Evolutionary conservation across 2,797 vertebrate species (phyloP).

Genomic region (Lacerta bilineata): DNA sequence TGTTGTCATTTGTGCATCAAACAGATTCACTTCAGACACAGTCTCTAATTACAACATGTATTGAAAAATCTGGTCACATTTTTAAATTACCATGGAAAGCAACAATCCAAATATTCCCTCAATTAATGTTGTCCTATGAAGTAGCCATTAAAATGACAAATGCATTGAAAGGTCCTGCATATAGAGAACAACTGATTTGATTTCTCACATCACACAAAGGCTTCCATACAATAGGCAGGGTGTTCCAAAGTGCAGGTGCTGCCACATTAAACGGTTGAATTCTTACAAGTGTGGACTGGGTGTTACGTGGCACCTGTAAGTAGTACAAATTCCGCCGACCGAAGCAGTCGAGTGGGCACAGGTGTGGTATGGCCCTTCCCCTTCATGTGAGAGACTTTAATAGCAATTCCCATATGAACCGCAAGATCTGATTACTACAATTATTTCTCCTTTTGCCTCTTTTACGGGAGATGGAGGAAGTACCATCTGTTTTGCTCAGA

Average conservation of each 20-base stretch:
- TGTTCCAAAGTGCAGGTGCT: too few relatives aligned
- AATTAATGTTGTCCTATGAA: conserved; percentile 27
- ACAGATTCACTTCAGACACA: conserved; percentile 3
- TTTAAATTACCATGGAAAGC: conserved; percentile 42
- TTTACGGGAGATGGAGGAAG: conserved; percentile 66
- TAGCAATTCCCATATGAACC: conserved; percentile 51
- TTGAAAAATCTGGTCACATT: conserved; percentile 32
- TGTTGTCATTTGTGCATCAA: conserved; percentile 23
- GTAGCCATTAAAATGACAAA: conserved; percentile 42
- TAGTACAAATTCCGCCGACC: too few relatives aligned
- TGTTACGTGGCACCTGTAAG: too few relatives aligned
- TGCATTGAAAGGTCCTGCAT: background rate
- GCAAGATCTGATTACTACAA: conserved; percentile 71
- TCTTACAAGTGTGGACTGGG: too few relatives aligned
- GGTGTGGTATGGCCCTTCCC: too few relatives aligned
- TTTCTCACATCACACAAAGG: background rate
- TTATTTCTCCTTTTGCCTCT: conserved; percentile 62
- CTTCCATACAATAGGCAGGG: background rate
- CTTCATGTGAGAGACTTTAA: conserved; percentile 1
- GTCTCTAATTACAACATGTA: background rate
- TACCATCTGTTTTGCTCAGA: conserved; percentile 85
- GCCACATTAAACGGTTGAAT: too few relatives aligned
- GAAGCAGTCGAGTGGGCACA: too few relatives aligned
- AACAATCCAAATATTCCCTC: conserved; percentile 54
- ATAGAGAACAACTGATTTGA: background rate